Conservation (phyloP, 2,113 vertebrate genomes). For the Carassius gibelio region DNA sequence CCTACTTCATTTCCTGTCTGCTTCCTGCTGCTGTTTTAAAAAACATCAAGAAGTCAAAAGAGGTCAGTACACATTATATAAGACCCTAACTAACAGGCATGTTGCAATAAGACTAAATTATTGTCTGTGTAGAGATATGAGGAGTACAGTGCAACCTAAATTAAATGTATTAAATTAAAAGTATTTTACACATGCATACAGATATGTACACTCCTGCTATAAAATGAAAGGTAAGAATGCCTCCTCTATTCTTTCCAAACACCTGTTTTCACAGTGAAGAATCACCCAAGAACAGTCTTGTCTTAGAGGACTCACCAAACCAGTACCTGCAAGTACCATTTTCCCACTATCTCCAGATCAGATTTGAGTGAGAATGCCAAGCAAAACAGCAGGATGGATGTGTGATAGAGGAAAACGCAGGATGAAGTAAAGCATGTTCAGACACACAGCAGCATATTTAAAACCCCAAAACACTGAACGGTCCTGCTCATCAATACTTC, state of each 20-base stretch:
- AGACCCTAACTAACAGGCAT: neutral
- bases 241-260: conserved; percentile 8
- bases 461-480: conserved; percentile 35
- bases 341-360: conserved; percentile 64
- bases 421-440: conserved; percentile 68
- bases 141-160: neutral
- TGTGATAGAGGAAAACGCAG: conserved; percentile 53
- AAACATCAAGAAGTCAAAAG: neutral
- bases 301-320: conserved; percentile 36
- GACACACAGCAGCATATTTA: conserved; percentile 52
- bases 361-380: conserved; percentile 64
- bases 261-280: neutral
- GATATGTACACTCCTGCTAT: neutral
- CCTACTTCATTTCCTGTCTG: neutral
- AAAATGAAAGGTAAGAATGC: too few relatives aligned
- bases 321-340: conserved; percentile 57
- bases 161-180: neutral
- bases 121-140: neutral
- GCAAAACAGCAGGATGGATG: conserved; percentile 59
- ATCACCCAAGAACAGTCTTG: conserved; percentile 33
- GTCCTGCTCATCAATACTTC: conserved; percentile 22
- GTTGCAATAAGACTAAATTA: neutral
- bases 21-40: neutral
- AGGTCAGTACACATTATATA: neutral
- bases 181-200: neutral